Evolutionary conservation across 1,140 invertebrate genomes (phyloP), one percentile per base, ranked within the genome.

Genomic region (Atta texana): DNA sequence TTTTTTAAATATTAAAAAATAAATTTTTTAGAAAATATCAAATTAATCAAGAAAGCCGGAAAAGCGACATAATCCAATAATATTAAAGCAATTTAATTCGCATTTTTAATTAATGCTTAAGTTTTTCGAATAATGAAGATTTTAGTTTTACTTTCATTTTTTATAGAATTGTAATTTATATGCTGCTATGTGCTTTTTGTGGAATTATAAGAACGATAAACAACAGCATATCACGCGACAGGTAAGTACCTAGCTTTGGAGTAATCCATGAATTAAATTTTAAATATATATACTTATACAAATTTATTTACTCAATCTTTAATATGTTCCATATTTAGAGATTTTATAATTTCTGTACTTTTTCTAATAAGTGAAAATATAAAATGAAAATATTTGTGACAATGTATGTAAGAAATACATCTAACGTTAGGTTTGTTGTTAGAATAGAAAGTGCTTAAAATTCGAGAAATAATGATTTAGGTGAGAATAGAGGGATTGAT

Each of bases 171-270:
- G 31, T 4, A 28, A 78, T 10, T 71, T 82, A 0, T 12, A 77
- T 5, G 95, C 94, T n/a, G 94, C 96, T 0, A 95, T 95, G 92
- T 95, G 95, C 44, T 96, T 96, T 80, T 87, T 96, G 0, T 96
- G 96, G 96, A 77, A 85, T 2, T 95, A 94, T 66, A 55, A 86
- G 0, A 94, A 95, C 49, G 93, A 95, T 5, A 90, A 94, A 28
- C 82, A 93, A 12, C 86, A 94, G 61, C 66, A 92, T 16, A 87
- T 95, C 28, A 59, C 55, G 0, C 92, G 91, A 93, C 96, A 96
- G 91, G 95, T 95, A 88, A 59, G 49, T 51, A 63, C 0, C 72
- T 69, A 51, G 6, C 14, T 51, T 16, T 69, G 34, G 31, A 39
- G 12, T 39, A 69, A 69, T 24, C 2, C 3, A 51, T 28, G 2